Conservation (phyloP, 2,797 vertebrate species). For the Myotis pilosus region DNA sequence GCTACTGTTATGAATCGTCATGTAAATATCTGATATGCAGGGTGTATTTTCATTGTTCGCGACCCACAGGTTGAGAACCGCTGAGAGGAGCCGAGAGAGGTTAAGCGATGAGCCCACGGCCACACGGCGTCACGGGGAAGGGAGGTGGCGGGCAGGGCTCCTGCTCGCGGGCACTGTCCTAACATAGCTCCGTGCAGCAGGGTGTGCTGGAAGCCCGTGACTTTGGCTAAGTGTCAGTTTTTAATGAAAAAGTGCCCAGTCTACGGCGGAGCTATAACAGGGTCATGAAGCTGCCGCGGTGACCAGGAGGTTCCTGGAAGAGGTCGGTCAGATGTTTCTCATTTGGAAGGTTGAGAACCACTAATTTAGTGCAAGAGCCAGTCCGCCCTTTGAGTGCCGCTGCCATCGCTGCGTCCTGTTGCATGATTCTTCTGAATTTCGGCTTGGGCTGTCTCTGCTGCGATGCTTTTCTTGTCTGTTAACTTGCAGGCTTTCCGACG, state of each 20-base stretch:
- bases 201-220: background rate
- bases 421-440: background rate
- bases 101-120: background rate
- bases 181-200: background rate
- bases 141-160: background rate
- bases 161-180: background rate
- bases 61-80: no score
- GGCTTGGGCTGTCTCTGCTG: slow-evolving; percentile 15
- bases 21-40: no score
- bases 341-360: no score
- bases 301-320: background rate
- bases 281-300: background rate
- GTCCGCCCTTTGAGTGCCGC: background rate
- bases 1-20: no score
- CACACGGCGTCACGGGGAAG: background rate
- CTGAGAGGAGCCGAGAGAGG: background rate
- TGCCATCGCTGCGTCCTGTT: background rate
- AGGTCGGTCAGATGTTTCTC: background rate
- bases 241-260: background rate
- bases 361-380: background rate
- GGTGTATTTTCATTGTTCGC: no score
- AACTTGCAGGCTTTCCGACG: background rate
- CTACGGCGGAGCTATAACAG: background rate
- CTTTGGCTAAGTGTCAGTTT: background rate
- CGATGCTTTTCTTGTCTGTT: background rate